Evolutionary conservation across 2,888 invertebrate species (phyloP).

Genomic region (Dicyrtomina minuta): DNA sequence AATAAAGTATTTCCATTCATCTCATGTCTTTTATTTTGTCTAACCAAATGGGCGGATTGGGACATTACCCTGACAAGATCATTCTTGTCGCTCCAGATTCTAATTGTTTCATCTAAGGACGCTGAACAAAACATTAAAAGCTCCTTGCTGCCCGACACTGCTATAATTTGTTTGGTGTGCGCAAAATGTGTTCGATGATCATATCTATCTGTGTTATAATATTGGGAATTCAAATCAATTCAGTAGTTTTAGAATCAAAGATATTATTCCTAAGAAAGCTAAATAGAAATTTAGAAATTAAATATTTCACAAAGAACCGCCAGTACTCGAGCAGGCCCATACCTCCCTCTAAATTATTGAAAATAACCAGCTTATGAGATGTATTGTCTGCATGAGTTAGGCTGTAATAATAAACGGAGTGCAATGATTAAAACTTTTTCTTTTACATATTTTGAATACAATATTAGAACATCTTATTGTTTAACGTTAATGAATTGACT

Average conservation of each 20-base stretch:
- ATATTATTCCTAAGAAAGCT: not conserved
- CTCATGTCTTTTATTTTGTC: too few species aligned
- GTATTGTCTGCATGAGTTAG: constrained; percentile 45
- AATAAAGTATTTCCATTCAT: too few species aligned
- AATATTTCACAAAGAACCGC: too few species aligned
- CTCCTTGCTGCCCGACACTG: constrained; percentile 42
- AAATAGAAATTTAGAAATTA: constrained; percentile 14
- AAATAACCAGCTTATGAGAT: constrained; percentile 48
- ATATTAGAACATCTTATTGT: too few species aligned
- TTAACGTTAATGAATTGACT: too few species aligned
- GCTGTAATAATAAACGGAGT: too few species aligned
- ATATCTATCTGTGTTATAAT: constrained; percentile 39
- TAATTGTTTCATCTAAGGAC: constrained; percentile 48
- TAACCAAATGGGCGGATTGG: too few species aligned
- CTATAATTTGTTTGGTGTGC: constrained; percentile 48
- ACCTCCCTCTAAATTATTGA: constrained; percentile 49
- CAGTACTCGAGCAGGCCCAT: too few species aligned
- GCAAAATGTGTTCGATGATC: constrained; percentile 43
- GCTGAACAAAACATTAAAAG: constrained; percentile 49
- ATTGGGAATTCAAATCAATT: not conserved
- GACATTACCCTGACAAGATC: constrained; percentile 44
- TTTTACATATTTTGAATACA: too few species aligned
- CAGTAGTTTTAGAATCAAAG: not conserved
- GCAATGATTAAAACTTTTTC: too few species aligned
- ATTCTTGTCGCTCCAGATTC: constrained; percentile 49